Conservation (phyloP, 2,113 vertebrate genomes). For the Gobiocypris rarus region DNA sequence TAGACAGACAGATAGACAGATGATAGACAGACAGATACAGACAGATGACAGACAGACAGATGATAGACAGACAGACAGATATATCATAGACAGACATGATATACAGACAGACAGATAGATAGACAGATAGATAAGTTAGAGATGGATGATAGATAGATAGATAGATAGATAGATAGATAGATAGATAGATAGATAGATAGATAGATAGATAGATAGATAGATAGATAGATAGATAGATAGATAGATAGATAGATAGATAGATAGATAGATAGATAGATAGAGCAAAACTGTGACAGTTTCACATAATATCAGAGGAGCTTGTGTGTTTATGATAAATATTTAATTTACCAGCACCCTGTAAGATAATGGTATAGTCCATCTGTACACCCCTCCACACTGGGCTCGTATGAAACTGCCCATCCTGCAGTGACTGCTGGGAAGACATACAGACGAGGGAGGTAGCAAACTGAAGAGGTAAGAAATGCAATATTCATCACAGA, state of each 20-base stretch:
- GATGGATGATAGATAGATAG: not conserved
- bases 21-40: not conserved
- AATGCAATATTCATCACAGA: slow-evolving; percentile 53
- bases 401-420: slow-evolving; percentile 79
- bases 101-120: not conserved
- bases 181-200: not conserved
- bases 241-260: not conserved
- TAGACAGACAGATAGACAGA: not conserved
- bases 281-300: slow-evolving; percentile 3
- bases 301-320: too few relatives aligned
- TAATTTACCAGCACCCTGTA: slow-evolving; percentile 25
- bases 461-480: slow-evolving; percentile 71
- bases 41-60: not conserved
- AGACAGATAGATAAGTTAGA: not conserved
- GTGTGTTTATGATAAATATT: too few relatives aligned
- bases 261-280: slow-evolving; percentile 8
- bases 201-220: not conserved
- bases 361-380: slow-evolving; percentile 63
- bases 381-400: slow-evolving; percentile 76
- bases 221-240: not conserved
- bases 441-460: slow-evolving; percentile 69
- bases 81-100: not conserved
- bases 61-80: accelerated
- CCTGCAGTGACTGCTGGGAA: slow-evolving; percentile 83
- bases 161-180: not conserved